A percentile compares a stretch with the other conserved stretches of the same genome.
phyloP scores from a whole-genome alignment of 2,888 invertebrate genomes.

The Chymomyza fuscimana region DNA sequence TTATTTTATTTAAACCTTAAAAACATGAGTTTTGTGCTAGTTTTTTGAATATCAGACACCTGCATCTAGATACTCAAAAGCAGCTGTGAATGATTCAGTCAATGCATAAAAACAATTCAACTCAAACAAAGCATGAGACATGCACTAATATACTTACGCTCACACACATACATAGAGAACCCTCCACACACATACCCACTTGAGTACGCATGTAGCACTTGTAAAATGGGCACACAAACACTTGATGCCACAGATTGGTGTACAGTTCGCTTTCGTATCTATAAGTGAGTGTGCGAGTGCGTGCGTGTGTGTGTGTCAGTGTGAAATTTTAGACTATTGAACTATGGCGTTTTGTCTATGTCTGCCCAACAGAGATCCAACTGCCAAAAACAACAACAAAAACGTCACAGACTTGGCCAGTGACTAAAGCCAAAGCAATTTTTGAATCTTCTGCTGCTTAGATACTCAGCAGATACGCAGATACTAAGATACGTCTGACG shows the following conservation, averaged over 20 bases:
- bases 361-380: background rate
- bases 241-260: background rate
- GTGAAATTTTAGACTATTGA: conserved; percentile 69
- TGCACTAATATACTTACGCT: background rate
- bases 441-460: conserved; percentile 30
- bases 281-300: conserved; percentile 5
- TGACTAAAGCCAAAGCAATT: background rate
- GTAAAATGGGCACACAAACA: conserved; percentile 53
- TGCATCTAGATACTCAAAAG: background rate
- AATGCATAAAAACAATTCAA: background rate
- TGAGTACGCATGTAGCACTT: conserved; percentile 39
- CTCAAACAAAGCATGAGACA: background rate
- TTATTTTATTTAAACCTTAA: background rate
- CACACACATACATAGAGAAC: background rate
- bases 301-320: conserved; percentile 22
- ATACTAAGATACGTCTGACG: conserved; percentile 35
- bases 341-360: conserved; percentile 44
- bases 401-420: background rate
- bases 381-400: conserved; percentile 10
- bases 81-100: background rate
- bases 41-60: background rate
- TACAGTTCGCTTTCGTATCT: background rate
- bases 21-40: background rate
- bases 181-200: background rate
- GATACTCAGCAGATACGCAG: too few species aligned